Percentiles rank a stretch among this genome's conserved stretches.
phyloP scores from a whole-genome alignment of 2,888 invertebrate genomes.

The Nomada goodeniana region DNA sequence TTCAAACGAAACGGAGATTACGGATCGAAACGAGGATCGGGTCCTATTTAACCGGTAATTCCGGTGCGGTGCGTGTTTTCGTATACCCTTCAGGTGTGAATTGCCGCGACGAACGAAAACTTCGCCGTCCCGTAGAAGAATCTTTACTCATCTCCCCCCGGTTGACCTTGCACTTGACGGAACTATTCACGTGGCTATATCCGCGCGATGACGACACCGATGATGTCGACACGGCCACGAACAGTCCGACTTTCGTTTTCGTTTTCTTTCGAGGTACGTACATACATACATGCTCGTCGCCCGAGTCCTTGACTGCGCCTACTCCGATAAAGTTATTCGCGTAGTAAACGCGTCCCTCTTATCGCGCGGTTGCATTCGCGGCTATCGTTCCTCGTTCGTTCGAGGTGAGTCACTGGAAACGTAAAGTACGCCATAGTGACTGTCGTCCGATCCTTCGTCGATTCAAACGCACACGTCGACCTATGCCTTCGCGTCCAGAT shows the following conservation, averaged over 20 bases:
- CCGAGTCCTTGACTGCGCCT: constrained; percentile 51
- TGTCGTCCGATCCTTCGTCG: background rate
- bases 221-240: constrained; percentile 22
- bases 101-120: too few relatives aligned
- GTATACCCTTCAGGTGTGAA: background rate
- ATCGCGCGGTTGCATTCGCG: constrained; percentile 41
- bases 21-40: background rate
- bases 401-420: constrained; percentile 23
- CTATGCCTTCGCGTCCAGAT: background rate
- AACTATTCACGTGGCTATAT: constrained; percentile 46
- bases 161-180: constrained; percentile 63
- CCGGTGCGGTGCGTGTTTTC: background rate
- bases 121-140: background rate
- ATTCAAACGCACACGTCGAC: background rate
- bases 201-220: constrained; percentile 49
- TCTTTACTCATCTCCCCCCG: background rate
- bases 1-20: background rate
- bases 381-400: constrained; percentile 28
- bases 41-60: background rate
- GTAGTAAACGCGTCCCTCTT: constrained; percentile 41
- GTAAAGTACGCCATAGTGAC: background rate
- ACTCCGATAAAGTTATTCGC: constrained; percentile 44
- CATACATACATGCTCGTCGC: background rate
- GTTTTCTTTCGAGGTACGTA: constrained; percentile 36
- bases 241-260: constrained; percentile 43